These are phyloP conservation scores for Brachionus paranguensis DNA, from an alignment of 1,140 invertebrate genomes.

Conservation along the genomic window DNA sequence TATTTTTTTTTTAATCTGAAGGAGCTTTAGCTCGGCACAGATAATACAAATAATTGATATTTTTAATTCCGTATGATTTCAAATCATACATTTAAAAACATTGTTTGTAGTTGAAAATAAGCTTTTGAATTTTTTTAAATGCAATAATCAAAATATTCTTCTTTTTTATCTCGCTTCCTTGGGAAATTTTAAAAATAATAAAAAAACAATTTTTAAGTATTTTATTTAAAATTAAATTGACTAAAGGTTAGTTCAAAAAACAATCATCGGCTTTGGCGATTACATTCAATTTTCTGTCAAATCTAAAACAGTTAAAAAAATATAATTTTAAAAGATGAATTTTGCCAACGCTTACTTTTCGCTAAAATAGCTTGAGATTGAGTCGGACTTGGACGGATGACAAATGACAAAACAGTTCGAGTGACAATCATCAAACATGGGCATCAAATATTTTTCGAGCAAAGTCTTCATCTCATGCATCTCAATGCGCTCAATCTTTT, in stretches of 20 bases:
- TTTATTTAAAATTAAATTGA: too few relatives aligned
- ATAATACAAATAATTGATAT: too few relatives aligned
- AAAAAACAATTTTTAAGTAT: too few relatives aligned
- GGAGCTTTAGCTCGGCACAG: too few relatives aligned
- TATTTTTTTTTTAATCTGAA: too few relatives aligned
- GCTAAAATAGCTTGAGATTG: conserved; percentile 63
- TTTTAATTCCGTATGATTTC: too few relatives aligned
- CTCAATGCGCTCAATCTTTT: conserved; percentile 65
- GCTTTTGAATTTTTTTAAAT: too few relatives aligned
- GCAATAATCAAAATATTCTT: too few relatives aligned
- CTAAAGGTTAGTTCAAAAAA: background rate
- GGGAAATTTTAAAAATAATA: too few relatives aligned
- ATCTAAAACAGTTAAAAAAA: background rate
- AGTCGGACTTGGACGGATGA: conserved; percentile 67
- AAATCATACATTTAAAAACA: too few relatives aligned
- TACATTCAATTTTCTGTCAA: background rate
- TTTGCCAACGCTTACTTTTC: conserved; percentile 56
- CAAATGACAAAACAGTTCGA: conserved; percentile 67
- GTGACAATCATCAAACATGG: conserved; percentile 60
- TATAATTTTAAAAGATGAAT: conserved; percentile 46
- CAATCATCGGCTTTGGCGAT: background rate
- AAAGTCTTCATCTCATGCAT: conserved; percentile 63
- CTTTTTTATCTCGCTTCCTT: too few relatives aligned
- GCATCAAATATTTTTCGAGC: conserved; percentile 65
- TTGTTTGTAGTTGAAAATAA: too few relatives aligned